phyloP scores from a whole-genome alignment of 2,113 vertebrate species.

The Electrona antarctica region DNA sequence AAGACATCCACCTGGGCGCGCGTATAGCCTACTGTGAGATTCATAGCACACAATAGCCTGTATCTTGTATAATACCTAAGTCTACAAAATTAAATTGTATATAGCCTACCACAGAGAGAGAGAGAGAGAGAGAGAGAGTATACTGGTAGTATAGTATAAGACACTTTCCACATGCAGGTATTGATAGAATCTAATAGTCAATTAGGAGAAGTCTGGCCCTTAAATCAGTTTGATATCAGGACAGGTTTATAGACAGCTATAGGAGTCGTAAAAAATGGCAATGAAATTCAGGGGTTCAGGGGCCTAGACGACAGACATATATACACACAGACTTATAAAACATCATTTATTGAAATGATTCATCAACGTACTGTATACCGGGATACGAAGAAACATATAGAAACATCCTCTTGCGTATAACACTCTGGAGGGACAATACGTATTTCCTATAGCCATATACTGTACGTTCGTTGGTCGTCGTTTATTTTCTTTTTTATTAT shows the following conservation, averaged over 20 bases:
- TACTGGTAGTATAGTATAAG: no score
- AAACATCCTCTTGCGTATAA: conserved; percentile 21
- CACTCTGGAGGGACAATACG: conserved; percentile 9
- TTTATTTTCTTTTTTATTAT: conserved; percentile 8
- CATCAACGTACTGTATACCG: conserved; percentile 10
- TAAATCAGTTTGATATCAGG: no score
- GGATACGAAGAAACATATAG: conserved; percentile 30
- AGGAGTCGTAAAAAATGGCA: background rate
- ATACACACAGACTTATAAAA: conserved; percentile 69
- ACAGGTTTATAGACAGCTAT: background rate
- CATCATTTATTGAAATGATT: conserved; percentile 57
- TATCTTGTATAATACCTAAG: no score
- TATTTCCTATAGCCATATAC: background rate
- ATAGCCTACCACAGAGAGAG: background rate
- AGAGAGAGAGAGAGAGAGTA: background rate
- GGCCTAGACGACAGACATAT: conserved; percentile 50
- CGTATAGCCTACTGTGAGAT: conserved; percentile 53
- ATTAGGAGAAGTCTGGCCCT: background rate
- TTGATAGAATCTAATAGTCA: background rate
- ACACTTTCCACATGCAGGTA: no score
- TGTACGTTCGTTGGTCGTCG: background rate
- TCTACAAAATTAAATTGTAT: no score
- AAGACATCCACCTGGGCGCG: conserved; percentile 75
- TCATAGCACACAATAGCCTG: conserved; percentile 55
- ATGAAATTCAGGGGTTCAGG: background rate